Evolutionary conservation across 2,113 vertebrate genomes (phyloP).

Genomic region (Thalassarche chlororhynchos): DNA sequence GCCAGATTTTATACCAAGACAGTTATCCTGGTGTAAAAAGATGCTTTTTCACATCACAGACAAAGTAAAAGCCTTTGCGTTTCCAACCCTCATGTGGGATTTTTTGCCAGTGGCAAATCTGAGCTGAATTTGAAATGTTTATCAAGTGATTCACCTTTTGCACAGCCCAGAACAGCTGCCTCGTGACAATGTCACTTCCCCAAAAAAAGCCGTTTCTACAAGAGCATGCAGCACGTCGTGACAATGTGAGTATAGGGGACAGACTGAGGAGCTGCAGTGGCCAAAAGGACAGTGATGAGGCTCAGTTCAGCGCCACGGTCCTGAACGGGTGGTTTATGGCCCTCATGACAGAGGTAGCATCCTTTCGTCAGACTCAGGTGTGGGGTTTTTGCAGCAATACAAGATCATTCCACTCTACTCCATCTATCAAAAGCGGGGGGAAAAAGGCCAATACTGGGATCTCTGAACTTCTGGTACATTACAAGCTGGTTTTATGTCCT

Average conservation of each 20-base stretch:
- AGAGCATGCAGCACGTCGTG: fast-evolving
- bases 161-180: background rate
- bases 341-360: background rate
- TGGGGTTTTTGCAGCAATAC: background rate
- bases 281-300: background rate
- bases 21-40: background rate
- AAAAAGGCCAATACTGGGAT: background rate
- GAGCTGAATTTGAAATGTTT: constrained; percentile 19
- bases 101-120: background rate
- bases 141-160: background rate
- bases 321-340: background rate
- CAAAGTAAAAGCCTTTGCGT: background rate
- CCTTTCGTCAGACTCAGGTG: background rate
- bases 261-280: background rate
- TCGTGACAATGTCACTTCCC: background rate
- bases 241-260: background rate
- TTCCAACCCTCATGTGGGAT: background rate
- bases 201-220: background rate
- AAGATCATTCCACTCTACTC: background rate
- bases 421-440: background rate
- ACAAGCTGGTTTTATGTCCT: background rate
- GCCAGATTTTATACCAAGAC: background rate
- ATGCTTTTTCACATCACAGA: background rate
- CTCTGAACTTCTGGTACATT: background rate
- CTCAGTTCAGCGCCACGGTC: background rate